These are phyloP conservation scores for Promerops cafer DNA, from an alignment of 2,113 vertebrate genomes.

Conservation along the genomic window DNA sequence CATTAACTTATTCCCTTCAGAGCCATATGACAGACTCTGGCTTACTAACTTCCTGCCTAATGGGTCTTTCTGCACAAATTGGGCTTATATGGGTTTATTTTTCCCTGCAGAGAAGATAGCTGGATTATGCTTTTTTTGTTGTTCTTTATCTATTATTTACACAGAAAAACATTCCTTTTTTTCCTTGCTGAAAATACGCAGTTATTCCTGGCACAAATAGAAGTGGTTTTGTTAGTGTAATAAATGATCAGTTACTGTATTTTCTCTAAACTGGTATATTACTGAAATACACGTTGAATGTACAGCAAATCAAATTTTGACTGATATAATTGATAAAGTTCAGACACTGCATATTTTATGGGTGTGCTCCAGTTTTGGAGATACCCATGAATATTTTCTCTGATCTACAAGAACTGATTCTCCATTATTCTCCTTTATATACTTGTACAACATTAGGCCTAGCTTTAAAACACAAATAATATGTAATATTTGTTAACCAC, in stretches of 20 bases:
- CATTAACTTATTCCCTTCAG: constrained; percentile 60
- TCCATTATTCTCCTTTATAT: background rate
- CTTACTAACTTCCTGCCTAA: constrained; percentile 72
- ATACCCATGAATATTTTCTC: background rate
- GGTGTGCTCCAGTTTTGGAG: background rate
- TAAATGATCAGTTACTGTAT: constrained; percentile 4
- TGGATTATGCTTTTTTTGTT: constrained; percentile 48
- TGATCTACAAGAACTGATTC: background rate
- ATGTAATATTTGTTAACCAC: background rate
- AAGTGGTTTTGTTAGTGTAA: background rate
- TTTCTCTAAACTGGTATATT: background rate
- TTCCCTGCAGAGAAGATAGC: constrained; percentile 54
- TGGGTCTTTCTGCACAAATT: constrained; percentile 63
- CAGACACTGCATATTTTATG: background rate
- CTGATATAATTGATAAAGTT: background rate
- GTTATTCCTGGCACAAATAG: constrained; percentile 67
- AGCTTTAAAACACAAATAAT: background rate
- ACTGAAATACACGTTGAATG: background rate
- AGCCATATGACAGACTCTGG: constrained; percentile 36
- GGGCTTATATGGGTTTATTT: constrained; percentile 53
- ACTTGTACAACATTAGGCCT: background rate
- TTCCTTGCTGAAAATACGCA: constrained; percentile 41
- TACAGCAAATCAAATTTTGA: background rate
- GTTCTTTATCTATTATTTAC: constrained; percentile 76
- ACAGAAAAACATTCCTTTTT: constrained; percentile 44